Percentiles rank a stretch among this genome's conserved stretches.
These are phyloP conservation scores for Agrochola circellaris DNA, from an alignment of 2,888 invertebrate species.

Conservation along the genomic window DNA sequence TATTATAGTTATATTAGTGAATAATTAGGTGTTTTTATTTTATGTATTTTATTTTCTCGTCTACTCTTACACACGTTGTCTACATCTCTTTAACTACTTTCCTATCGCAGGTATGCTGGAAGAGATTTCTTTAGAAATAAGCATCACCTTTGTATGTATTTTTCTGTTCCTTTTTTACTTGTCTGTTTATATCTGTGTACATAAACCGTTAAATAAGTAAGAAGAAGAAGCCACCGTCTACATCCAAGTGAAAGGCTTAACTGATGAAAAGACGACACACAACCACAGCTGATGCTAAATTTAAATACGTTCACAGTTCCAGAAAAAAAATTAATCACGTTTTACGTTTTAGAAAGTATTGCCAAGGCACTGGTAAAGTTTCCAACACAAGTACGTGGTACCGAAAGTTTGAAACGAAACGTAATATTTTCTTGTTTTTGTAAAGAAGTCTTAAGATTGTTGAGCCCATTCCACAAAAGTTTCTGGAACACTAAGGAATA, in stretches of 20 bases:
- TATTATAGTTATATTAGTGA: no score
- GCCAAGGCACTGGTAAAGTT: constrained; percentile 52
- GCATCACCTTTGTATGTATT: no score
- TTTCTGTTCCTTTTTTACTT: no score
- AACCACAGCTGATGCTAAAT: constrained; percentile 24
- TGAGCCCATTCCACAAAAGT: constrained; percentile 58
- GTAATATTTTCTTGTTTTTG: constrained; percentile 63
- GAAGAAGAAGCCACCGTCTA: no score
- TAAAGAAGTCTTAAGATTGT: constrained; percentile 61
- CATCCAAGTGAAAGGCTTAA: constrained; percentile 18
- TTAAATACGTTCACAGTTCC: constrained; percentile 18
- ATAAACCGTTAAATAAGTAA: no score
- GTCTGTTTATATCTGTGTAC: no score
- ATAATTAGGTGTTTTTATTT: no score
- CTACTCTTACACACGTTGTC: no score
- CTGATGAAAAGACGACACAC: constrained; percentile 23
- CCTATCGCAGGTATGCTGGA: no score
- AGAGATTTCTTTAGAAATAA: no score
- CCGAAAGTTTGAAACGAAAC: constrained; percentile 56
- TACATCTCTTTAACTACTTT: no score
- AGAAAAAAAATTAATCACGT: constrained; percentile 30
- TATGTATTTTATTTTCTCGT: no score
- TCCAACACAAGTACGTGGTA: constrained; percentile 49
- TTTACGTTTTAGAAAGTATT: constrained; percentile 36
- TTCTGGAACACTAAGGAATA: constrained; percentile 57